Evolutionary conservation across 2,888 invertebrate genomes (phyloP).

Genomic region (Oligia latruncula): DNA sequence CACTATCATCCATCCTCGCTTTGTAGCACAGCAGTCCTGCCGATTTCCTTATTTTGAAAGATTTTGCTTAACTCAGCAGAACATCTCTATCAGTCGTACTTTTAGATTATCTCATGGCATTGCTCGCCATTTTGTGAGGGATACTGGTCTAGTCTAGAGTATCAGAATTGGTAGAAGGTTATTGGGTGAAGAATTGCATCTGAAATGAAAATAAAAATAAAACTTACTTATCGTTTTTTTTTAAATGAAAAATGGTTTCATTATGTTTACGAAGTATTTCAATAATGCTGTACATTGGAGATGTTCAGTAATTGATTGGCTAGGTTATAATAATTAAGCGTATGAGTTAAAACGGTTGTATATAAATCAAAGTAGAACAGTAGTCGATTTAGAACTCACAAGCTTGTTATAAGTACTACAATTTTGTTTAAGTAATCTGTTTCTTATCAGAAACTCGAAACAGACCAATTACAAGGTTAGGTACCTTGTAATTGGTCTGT

Average conservation of each 20-base stretch:
- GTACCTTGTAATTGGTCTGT: no score
- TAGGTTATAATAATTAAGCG: background rate
- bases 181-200: conserved; percentile 16
- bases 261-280: background rate
- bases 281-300: background rate
- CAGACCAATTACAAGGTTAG: background rate
- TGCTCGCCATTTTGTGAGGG: conserved; percentile 30
- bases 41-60: conserved; percentile 84
- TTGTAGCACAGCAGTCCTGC: conserved; percentile 84
- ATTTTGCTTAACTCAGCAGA: conserved; percentile 55
- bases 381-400: background rate
- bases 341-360: background rate
- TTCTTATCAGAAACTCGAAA: background rate
- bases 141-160: background rate
- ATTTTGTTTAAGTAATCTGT: background rate
- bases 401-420: background rate
- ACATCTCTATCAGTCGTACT: conserved; percentile 46
- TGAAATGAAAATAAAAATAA: conserved; percentile 49
- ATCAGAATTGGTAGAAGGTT: background rate
- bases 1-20: conserved; percentile 87
- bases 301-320: conserved; percentile 1
- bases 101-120: conserved; percentile 11
- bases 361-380: conserved; percentile 3
- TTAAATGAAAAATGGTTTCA: background rate
- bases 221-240: background rate